Conservation (phyloP, 2,113 vertebrate species). For the Eonycteris spelaea region DNA sequence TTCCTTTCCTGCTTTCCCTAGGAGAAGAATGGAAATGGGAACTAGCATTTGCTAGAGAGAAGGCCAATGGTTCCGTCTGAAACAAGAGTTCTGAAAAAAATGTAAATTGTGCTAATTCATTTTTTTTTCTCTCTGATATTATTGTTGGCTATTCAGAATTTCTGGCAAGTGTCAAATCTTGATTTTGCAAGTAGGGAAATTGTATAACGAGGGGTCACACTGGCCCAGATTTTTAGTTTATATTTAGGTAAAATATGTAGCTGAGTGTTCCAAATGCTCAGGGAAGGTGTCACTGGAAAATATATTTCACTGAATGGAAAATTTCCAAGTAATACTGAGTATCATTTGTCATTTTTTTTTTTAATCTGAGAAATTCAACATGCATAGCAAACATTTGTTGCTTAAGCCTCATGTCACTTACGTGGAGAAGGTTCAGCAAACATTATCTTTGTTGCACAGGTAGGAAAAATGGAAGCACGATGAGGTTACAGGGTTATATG, state of each 20-base stretch:
- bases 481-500: not conserved
- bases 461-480: not conserved
- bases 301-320: not conserved
- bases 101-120: not conserved
- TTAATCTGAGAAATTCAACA: conserved; percentile 31
- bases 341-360: not conserved
- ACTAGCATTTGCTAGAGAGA: not conserved
- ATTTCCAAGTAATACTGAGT: not conserved
- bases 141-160: not conserved
- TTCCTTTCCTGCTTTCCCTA: not conserved
- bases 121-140: not conserved
- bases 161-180: conserved; percentile 5
- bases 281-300: not conserved
- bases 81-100: not conserved
- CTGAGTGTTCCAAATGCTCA: not conserved
- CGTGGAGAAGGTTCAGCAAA: not conserved
- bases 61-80: not conserved
- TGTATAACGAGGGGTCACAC: not conserved
- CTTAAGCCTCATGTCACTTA: not conserved
- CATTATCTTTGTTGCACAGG: not conserved
- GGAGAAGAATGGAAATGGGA: not conserved
- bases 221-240: not conserved
- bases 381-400: conserved; percentile 4
- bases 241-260: conserved; percentile 17
- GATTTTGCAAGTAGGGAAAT: not conserved